These are phyloP conservation scores for Eudemis profundana DNA, from an alignment of 2,888 invertebrate genomes.

Conservation along the genomic window DNA sequence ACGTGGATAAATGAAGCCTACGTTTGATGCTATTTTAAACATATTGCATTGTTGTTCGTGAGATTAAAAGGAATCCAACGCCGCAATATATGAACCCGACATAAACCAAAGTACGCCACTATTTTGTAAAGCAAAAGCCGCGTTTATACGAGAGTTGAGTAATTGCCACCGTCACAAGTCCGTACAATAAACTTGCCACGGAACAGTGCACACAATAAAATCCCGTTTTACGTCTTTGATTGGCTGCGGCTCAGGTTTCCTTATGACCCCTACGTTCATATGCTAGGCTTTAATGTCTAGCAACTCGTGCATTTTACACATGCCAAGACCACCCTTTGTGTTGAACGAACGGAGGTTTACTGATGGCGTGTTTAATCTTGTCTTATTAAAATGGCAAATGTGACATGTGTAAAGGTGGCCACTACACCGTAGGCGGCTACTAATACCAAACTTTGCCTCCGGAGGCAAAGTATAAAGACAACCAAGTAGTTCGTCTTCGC, in stretches of 20 bases:
- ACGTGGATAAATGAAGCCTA: no score
- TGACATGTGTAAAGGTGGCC: no score
- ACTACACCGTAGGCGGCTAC: no score
- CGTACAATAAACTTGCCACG: slow-evolving; percentile 80
- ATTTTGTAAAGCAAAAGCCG: slow-evolving; percentile 47
- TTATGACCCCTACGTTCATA: slow-evolving; percentile 66
- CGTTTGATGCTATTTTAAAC: background rate
- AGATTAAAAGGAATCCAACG: slow-evolving; percentile 15
- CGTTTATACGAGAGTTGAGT: slow-evolving; percentile 75
- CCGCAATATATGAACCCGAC: slow-evolving; percentile 11
- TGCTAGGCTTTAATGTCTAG: slow-evolving; percentile 59
- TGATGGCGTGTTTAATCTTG: background rate
- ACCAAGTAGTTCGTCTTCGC: no score
- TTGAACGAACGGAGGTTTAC: slow-evolving; percentile 2
- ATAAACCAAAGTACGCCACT: slow-evolving; percentile 14
- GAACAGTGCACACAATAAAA: slow-evolving; percentile 81
- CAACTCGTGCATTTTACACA: slow-evolving; percentile 61
- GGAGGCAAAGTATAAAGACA: no score
- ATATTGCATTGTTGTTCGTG: background rate
- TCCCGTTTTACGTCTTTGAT: slow-evolving; percentile 82
- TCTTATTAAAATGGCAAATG: background rate
- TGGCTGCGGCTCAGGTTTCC: slow-evolving; percentile 78
- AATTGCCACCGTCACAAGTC: slow-evolving; percentile 79
- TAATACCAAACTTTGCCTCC: no score
- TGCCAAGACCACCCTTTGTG: slow-evolving; percentile 69